Percentiles rank a stretch among this genome's conserved stretches.
Conservation (phyloP, 1,140 invertebrate species). For the Drepana arcuata region DNA sequence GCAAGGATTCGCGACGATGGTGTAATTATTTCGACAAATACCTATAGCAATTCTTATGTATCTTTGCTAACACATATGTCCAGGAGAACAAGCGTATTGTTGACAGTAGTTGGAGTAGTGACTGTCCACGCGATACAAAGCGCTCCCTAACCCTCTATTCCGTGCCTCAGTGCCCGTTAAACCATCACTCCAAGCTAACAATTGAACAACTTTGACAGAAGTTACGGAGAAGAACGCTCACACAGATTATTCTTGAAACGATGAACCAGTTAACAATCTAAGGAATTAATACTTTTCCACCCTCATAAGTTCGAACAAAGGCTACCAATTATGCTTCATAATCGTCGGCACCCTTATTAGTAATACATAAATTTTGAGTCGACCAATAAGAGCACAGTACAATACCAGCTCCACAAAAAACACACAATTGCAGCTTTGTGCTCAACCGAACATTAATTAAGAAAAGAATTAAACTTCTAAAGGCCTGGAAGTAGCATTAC, state of each 20-base stretch:
- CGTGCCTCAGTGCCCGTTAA: too few relatives aligned
- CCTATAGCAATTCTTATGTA: too few relatives aligned
- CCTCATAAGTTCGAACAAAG: slow-evolving; percentile 36
- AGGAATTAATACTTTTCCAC: slow-evolving; percentile 25
- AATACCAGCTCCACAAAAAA: slow-evolving; percentile 37
- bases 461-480: slow-evolving; percentile 25
- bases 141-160: too few relatives aligned
- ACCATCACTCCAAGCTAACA: too few relatives aligned
- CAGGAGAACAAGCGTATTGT: too few relatives aligned
- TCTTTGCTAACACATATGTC: too few relatives aligned
- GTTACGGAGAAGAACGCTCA: too few relatives aligned
- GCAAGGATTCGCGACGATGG: too few relatives aligned
- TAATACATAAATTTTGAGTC: slow-evolving; percentile 56
- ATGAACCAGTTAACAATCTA: slow-evolving; percentile 12
- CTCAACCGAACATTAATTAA: slow-evolving; percentile 57
- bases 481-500: slow-evolving; percentile 22
- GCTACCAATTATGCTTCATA: slow-evolving; percentile 51
- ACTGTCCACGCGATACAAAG: too few relatives aligned
- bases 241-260: slow-evolving; percentile 3
- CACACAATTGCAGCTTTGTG: slow-evolving; percentile 41
- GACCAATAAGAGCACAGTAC: slow-evolving; percentile 38
- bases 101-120: too few relatives aligned
- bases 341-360: slow-evolving; percentile 46
- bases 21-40: too few relatives aligned
- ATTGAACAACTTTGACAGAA: too few relatives aligned